phyloP scores from a whole-genome alignment of 2,113 vertebrate genomes.

The Carettochelys insculpta region DNA sequence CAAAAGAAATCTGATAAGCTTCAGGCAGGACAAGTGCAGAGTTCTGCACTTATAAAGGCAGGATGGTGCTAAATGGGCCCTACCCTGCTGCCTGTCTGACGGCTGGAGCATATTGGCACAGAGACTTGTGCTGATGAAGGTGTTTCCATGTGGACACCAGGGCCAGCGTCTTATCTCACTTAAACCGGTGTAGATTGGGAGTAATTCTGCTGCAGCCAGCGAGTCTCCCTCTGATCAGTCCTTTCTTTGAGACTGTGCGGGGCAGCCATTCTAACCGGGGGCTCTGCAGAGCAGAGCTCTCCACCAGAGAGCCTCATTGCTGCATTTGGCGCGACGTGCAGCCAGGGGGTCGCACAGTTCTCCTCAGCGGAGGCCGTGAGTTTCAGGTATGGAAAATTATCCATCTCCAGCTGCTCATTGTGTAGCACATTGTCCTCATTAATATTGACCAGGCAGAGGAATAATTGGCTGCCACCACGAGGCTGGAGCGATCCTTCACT shows the following conservation, averaged over 20 bases:
- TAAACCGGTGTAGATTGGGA: rapidly evolving
- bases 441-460: slow-evolving; percentile 71
- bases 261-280: background rate
- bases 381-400: slow-evolving; percentile 23
- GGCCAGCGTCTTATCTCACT: background rate
- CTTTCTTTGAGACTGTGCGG: background rate
- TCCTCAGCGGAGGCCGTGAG: background rate
- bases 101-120: background rate
- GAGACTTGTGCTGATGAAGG: background rate
- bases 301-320: rapidly evolving
- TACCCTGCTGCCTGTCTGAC: background rate
- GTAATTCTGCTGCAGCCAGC: no score
- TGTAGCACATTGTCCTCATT: slow-evolving; percentile 53
- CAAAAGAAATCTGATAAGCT: no score
- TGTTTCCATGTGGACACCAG: background rate
- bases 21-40: no score
- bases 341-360: background rate
- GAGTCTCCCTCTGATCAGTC: background rate
- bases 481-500: slow-evolving; percentile 68
- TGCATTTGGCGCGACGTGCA: background rate
- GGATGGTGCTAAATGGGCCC: background rate
- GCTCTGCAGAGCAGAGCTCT: background rate
- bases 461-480: slow-evolving; percentile 67
- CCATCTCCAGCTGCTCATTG: slow-evolving; percentile 59
- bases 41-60: no score